These are phyloP conservation scores for Hemibagrus guttatus DNA, from an alignment of 2,797 vertebrate genomes.

Conservation along the genomic window DNA sequence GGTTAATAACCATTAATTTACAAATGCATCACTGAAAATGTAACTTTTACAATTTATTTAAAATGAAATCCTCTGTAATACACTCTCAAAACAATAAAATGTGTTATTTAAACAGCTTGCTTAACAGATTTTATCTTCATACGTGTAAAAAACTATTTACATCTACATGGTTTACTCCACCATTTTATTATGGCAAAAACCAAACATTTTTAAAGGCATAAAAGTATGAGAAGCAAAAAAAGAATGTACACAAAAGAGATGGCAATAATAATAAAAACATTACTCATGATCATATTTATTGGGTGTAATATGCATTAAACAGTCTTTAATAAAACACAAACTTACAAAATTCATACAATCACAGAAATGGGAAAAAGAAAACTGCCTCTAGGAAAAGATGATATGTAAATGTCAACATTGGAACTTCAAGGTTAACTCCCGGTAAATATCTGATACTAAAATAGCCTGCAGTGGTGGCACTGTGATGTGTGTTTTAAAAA, in stretches of 20 bases:
- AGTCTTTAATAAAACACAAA: not conserved
- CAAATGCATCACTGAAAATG: not conserved
- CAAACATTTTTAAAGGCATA: slow-evolving; percentile 26
- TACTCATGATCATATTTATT: not conserved
- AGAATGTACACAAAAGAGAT: not conserved
- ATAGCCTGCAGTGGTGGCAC: not conserved
- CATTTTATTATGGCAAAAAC: slow-evolving; percentile 39
- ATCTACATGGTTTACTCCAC: not conserved
- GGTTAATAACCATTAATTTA: not conserved
- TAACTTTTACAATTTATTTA: not conserved
- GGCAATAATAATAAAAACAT: not conserved
- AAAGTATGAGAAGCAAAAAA: slow-evolving; percentile 6
- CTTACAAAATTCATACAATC: not conserved
- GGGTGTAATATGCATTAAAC: slow-evolving; percentile 1
- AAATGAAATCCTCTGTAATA: not conserved
- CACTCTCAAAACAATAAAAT: not conserved
- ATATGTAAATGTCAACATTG: slow-evolving; percentile 47
- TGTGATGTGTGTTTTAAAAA: not conserved
- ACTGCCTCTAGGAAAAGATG: not conserved
- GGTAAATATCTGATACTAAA: not conserved
- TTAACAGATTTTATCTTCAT: not conserved
- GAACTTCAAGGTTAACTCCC: slow-evolving; percentile 2
- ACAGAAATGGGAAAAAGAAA: not conserved
- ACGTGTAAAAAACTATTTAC: not conserved
- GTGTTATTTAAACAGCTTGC: not conserved